Percentiles rank a stretch among this genome's conserved stretches.
Evolutionary conservation across 2,113 vertebrate species (phyloP).

Genomic region (Prinia subflava): DNA sequence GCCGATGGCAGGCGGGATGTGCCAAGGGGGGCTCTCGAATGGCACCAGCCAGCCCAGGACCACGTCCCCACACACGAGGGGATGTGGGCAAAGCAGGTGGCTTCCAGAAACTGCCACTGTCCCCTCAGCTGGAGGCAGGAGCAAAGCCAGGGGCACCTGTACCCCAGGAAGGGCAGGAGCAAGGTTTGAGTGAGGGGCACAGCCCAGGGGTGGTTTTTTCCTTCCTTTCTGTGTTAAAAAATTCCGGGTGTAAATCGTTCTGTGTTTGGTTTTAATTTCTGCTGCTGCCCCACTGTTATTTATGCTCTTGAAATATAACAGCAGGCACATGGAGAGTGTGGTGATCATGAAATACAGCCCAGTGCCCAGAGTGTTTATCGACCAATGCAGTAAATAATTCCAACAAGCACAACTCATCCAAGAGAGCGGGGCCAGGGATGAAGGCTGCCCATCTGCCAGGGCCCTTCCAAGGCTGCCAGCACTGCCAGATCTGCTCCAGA

Average conservation of each 20-base stretch:
- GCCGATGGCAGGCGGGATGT: fast-evolving
- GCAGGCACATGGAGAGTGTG: neutral
- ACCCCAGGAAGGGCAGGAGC: neutral
- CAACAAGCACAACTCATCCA: neutral
- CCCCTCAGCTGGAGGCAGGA: neutral
- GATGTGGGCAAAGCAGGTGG: neutral
- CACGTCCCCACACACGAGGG: fast-evolving
- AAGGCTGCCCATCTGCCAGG: constrained; percentile 19
- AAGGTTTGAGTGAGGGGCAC: neutral
- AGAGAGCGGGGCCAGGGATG: neutral
- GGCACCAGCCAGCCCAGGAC: neutral
- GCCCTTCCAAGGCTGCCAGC: neutral
- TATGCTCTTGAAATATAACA: neutral
- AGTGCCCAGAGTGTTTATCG: neutral
- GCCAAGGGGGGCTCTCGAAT: neutral
- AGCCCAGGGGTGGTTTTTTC: neutral
- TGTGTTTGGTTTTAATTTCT: constrained; percentile 10
- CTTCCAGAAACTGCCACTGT: neutral
- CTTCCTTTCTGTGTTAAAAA: neutral
- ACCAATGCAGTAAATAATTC: neutral
- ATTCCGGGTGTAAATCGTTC: neutral
- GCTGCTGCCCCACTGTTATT: neutral
- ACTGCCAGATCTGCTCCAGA: neutral
- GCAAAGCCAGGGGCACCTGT: neutral
- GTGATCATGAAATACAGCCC: neutral